These are phyloP conservation scores for Plodia interpunctella DNA, from an alignment of 1,140 invertebrate genomes.

Conservation along the genomic window DNA sequence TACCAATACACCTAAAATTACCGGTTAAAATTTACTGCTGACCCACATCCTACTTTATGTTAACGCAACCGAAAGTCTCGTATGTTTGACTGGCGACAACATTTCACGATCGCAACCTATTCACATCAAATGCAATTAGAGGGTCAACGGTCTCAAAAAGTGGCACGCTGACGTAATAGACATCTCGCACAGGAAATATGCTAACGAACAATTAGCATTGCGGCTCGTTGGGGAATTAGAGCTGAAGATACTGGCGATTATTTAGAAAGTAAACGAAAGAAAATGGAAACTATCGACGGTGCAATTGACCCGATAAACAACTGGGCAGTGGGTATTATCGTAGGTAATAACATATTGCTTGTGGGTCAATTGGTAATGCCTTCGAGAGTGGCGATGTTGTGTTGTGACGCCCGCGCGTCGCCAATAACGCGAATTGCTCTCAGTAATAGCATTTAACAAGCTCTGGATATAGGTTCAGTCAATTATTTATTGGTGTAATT, in stretches of 20 bases:
- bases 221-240: conserved; percentile 18
- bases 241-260: conserved; percentile 30
- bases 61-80: conserved; percentile 26
- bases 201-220: conserved; percentile 34
- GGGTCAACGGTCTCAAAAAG: conserved; percentile 42
- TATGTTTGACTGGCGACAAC: conserved; percentile 31
- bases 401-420: conserved; percentile 21
- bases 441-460: conserved; percentile 19
- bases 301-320: conserved; percentile 56
- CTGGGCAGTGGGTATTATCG: conserved; percentile 33
- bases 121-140: conserved; percentile 43
- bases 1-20: conserved; percentile 49
- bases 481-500: conserved; percentile 16
- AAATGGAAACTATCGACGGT: conserved; percentile 42
- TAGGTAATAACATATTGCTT: conserved; percentile 47
- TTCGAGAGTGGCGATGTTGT: conserved; percentile 37
- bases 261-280: conserved; percentile 58
- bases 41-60: conserved; percentile 42
- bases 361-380: conserved; percentile 54
- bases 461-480: conserved; percentile 12
- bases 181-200: conserved; percentile 23
- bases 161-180: conserved; percentile 46
- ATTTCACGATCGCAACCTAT: conserved; percentile 55
- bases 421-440: conserved; percentile 17
- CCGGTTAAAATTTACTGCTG: conserved; percentile 39